Base-by-base conservation (phyloP, 2,797 vertebrate species). In the Melanotaenia parkinsoni region DNA sequence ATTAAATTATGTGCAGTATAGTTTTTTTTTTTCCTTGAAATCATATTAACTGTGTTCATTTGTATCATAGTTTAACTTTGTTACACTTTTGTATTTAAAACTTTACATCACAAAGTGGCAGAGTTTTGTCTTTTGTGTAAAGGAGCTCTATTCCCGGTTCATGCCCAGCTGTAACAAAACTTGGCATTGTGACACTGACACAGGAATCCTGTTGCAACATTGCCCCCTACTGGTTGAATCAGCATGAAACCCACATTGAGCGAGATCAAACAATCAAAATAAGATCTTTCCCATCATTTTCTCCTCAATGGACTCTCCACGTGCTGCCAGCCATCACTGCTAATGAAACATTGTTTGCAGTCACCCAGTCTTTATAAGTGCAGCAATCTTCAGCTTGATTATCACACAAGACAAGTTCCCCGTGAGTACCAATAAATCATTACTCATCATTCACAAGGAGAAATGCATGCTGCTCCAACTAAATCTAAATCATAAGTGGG, bases 191-290 rank as follows among this genome's bases (percentile, higher is more conserved):
- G 24, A 58, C 37, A 47, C 57, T 14, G 9, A 5, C 5, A 10
- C 18, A 4, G 16, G 14, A 79, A 70, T 70, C 66, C 73, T 86
- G 79, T 16, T 58, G 68, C 85, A 83, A 86, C 86, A 93, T 59
- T 90, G 91, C 91, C 91, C 86, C 86, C 91, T 89, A 13, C 70
- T 90, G 91, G 86, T 63, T n/a, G 0, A 7, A 1, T 20, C 3
- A 22, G n/a, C 5, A 24, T 0, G 2, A 26, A 35, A 10, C 11
- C 16, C 22, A 37, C 20, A 45, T 18, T 37, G 28, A 58, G 40
- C 35, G n/a, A 38, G n/a, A 26, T 5, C 1, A 35, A 50, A 63
- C 47, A 71, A 74, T 76, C 68, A 84, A 50, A 77, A 60, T 56
- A 16, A 40, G 28, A 37, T 66, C 77, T 70, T 74, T 32, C 47